phyloP scores from a whole-genome alignment of 2,797 vertebrate species.

The Eospalax fontanierii region DNA sequence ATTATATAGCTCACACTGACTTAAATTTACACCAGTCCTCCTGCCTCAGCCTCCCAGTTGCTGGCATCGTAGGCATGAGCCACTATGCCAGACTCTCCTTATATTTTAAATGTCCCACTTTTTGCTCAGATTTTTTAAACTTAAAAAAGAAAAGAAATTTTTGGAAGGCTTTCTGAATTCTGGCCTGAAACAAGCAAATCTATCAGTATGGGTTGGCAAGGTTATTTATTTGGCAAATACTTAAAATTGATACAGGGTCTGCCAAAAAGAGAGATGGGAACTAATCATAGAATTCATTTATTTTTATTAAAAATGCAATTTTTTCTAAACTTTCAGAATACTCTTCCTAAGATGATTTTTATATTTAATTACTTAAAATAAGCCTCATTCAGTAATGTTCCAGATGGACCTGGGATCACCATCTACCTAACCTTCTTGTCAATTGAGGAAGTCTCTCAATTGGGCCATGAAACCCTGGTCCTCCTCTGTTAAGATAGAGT shows the following conservation, averaged over 20 bases:
- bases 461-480: neutral
- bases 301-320: slow-evolving; percentile 53
- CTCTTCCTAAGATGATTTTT: slow-evolving; percentile 31
- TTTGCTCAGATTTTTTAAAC: slow-evolving; percentile 71
- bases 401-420: neutral
- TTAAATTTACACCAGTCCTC: neutral
- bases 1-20: neutral
- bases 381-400: neutral
- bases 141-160: slow-evolving; percentile 39
- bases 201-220: neutral
- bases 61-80: neutral
- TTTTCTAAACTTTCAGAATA: slow-evolving; percentile 57
- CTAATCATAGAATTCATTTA: slow-evolving; percentile 53
- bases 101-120: slow-evolving; percentile 52
- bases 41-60: neutral
- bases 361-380: slow-evolving; percentile 62
- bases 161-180: slow-evolving; percentile 66
- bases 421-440: neutral
- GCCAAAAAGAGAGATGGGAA: slow-evolving; percentile 61
- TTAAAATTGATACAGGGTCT: slow-evolving; percentile 60
- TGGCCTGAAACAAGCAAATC: slow-evolving; percentile 45
- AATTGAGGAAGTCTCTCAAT: neutral
- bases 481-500: neutral
- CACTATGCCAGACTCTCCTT: neutral
- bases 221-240: slow-evolving; percentile 48